A percentile compares a stretch with the other conserved stretches of the same genome.
Conservation (phyloP, 2,888 invertebrate genomes). For the Ctena decussata region DNA sequence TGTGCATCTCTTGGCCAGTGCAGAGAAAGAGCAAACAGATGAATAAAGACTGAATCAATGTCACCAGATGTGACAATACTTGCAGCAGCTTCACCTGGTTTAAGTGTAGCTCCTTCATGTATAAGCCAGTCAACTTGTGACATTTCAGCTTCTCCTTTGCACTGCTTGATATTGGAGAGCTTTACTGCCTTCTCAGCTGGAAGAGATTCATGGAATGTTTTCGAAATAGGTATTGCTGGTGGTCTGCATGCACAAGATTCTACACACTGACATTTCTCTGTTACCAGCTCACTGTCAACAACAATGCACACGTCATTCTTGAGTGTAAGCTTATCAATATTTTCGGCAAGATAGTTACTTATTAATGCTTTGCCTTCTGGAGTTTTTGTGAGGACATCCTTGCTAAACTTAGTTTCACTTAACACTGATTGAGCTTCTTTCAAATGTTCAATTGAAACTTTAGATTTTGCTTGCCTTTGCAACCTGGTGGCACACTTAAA, state of each 20-base stretch:
- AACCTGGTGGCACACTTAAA: constrained; percentile 1
- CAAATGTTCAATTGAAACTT: neutral
- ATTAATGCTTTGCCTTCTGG: neutral
- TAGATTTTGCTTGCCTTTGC: neutral
- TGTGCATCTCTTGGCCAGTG: constrained; percentile 7
- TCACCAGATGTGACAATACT: constrained; percentile 39
- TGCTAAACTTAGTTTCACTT: neutral
- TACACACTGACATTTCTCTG: neutral
- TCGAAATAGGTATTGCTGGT: neutral
- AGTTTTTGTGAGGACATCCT: neutral
- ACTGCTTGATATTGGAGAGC: neutral
- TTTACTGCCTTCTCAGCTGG: neutral
- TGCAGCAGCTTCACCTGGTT: neutral
- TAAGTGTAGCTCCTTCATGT: neutral
- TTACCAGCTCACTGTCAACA: neutral
- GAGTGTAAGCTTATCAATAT: neutral
- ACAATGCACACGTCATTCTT: neutral
- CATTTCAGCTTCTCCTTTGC: neutral
- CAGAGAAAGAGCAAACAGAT: constrained; percentile 22
- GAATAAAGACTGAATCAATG: constrained; percentile 37
- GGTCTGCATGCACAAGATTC: neutral
- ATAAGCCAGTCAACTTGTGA: neutral
- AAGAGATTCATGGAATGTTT: neutral
- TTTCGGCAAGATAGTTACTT: constrained; percentile 4
- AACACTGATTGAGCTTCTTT: neutral